Evolutionary conservation across 2,113 vertebrate genomes (phyloP).

Genomic region (Bombycilla garrulus): DNA sequence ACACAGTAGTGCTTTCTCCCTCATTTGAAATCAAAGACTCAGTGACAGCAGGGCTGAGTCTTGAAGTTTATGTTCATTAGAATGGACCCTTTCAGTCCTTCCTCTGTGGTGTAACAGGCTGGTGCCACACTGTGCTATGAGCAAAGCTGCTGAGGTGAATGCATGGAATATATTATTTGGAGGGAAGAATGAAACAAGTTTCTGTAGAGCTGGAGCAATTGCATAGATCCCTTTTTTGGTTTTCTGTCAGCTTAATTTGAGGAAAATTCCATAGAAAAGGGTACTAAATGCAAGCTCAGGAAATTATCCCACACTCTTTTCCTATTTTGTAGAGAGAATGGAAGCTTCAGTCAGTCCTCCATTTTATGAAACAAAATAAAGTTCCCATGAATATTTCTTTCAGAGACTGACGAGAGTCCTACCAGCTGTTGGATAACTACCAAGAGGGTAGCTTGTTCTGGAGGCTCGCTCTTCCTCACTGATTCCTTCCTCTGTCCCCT

Average conservation of each 20-base stretch:
- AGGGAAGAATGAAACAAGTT: neutral
- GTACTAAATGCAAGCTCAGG: neutral
- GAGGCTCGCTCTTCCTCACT: neutral
- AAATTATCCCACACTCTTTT: neutral
- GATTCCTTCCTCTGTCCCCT: neutral
- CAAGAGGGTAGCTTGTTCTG: neutral
- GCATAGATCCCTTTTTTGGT: neutral
- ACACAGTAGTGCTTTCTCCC: conserved; percentile 44
- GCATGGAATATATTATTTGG: neutral
- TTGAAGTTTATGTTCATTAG: conserved; percentile 20
- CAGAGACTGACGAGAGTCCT: neutral
- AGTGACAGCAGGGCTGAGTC: conserved; percentile 2
- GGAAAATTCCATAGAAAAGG: neutral
- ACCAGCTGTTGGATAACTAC: neutral
- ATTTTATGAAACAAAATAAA: neutral
- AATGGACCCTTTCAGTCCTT: conserved; percentile 45
- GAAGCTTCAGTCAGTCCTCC: neutral
- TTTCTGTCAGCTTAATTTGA: neutral
- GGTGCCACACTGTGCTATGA: conserved; percentile 21
- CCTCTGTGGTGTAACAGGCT: neutral
- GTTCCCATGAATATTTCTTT: neutral
- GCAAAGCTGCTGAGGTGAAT: conserved; percentile 32
- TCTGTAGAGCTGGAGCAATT: neutral
- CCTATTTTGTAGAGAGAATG: neutral
- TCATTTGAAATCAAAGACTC: conserved; percentile 40